Base-by-base conservation (phyloP, 1,140 invertebrate genomes). In the Meteorus sp. region DNA sequence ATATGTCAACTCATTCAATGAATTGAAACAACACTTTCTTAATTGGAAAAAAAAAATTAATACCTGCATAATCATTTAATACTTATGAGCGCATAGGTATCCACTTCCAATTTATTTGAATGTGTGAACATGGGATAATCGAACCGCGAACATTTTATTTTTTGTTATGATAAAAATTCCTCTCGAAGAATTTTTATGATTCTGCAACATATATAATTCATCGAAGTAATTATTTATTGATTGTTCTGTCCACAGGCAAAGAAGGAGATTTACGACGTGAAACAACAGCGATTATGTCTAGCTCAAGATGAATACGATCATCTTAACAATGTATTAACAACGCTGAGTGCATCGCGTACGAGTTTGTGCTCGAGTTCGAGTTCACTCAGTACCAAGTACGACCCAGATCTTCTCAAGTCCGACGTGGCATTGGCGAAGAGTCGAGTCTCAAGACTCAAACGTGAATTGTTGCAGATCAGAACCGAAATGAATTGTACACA, bases 231-330 rank as follows among this genome's bases (percentile, higher is more conserved):
- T 44, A 44, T 44, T 19, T 44, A 44, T 19, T 7, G 20, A 19
- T 45, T 54, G 35, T 58, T 13, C 33, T 45, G 62, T 56, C 68
- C 74, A 79, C 82, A 94, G 90, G 94, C 94, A 55, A 97, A 97
- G 80, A 93, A 94, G 78, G 95, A 98, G 81, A 97, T 97, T 71
- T 94, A 91, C 78, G 91, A 95, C 79, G 88, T 98, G 31, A 98
- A 98, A 80, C 92, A 95, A 75, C 93, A 97, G 79, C 86, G 95
- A 71, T 80, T 98, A 51, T 88, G 89, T 66, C 81, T 97, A 63
- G 95, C 95, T 33, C 93, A 97, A 76, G 94, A 97, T 77, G 94
- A 98, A 80, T 98, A 94, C 81, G 93, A 95, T 75, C 92, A 97
- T 75, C 85, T 98, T 3, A 95, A 93, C 79, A 91, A 92, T 74